These are phyloP conservation scores for Syngnathus rostellatus DNA, from an alignment of 2,797 vertebrate genomes.

Conservation along the genomic window DNA sequence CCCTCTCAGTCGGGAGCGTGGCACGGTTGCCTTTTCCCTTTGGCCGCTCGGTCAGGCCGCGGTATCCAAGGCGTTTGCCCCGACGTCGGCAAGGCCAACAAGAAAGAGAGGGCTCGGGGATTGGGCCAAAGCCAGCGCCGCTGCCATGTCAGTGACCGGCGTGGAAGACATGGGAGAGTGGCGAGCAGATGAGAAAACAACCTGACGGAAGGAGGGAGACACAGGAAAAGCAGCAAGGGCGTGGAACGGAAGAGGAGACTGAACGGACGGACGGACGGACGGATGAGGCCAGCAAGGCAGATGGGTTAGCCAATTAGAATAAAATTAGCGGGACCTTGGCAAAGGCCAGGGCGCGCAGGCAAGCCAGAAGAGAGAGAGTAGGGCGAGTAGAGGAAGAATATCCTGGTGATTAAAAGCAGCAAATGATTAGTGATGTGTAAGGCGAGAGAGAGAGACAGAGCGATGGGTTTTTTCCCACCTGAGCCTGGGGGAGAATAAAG, in stretches of 20 bases:
- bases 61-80: conserved; percentile 56
- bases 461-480: conserved; percentile 14
- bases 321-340: conserved; percentile 77
- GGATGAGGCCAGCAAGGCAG: conserved; percentile 63
- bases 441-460: conserved; percentile 28
- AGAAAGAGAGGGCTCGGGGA: conserved; percentile 52
- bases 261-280: conserved; percentile 60
- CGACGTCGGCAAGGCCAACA: conserved; percentile 66
- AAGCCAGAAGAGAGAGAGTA: conserved; percentile 47
- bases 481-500: conserved; percentile 62
- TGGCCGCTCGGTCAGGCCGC: too few relatives aligned
- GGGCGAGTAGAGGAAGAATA: conserved; percentile 47
- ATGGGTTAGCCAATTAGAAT: conserved; percentile 72
- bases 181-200: conserved; percentile 42
- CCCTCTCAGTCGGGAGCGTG: conserved; percentile 28
- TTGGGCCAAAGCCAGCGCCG: conserved; percentile 55
- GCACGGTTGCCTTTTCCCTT: conserved; percentile 3
- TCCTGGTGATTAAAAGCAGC: conserved; percentile 66
- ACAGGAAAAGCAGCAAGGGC: conserved; percentile 28
- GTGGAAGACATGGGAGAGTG: conserved; percentile 28
- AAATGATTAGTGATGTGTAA: conserved; percentile 63
- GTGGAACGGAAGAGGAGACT: conserved; percentile 33
- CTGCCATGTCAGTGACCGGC: neutral
- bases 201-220: conserved; percentile 6
- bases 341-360: conserved; percentile 68